Evolutionary conservation across 2,888 invertebrate genomes (phyloP).

Genomic region (Ichneumoninae sp.): DNA sequence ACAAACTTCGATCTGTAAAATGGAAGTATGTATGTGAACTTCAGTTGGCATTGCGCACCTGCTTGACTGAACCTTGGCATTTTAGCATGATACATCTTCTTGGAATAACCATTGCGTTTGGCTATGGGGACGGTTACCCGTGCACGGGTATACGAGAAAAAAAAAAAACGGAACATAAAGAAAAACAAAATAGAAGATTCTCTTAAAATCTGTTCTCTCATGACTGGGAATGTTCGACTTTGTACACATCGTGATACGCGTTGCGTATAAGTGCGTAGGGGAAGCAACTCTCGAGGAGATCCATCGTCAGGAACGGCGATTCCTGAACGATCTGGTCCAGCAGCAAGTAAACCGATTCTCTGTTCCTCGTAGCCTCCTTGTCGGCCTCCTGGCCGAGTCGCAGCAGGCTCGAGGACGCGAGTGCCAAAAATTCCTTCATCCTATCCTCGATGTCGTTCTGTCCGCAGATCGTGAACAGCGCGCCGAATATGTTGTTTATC

Average conservation of each 20-base stretch:
- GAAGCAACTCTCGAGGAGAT: constrained; percentile 99
- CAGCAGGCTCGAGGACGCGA: constrained; percentile 97
- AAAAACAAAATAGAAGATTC: constrained; percentile 17
- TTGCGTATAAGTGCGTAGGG: constrained; percentile 99
- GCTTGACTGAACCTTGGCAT: constrained; percentile 55
- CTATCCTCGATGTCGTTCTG: constrained; percentile 98
- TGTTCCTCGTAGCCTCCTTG: constrained; percentile 96
- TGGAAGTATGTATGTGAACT: constrained; percentile 48
- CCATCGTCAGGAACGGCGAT: constrained; percentile 99
- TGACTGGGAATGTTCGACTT: constrained; percentile 90
- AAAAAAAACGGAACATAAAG: neutral
- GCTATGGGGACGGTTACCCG: constrained; percentile 59
- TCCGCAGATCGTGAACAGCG: constrained; percentile 97
- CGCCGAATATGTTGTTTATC: constrained; percentile 97
- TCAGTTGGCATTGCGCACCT: constrained; percentile 37
- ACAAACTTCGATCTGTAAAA: constrained; percentile 47
- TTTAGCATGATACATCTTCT: constrained; percentile 51
- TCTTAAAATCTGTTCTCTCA: constrained; percentile 69
- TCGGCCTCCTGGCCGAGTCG: constrained; percentile 98
- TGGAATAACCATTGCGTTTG: constrained; percentile 47
- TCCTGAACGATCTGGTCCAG: constrained; percentile 99
- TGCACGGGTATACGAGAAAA: constrained; percentile 35
- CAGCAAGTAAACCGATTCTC: constrained; percentile 98
- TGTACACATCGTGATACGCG: constrained; percentile 98
- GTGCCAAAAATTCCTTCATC: constrained; percentile 97